Conservation (phyloP, 2,888 invertebrate genomes). For the Synergus itoensis region DNA sequence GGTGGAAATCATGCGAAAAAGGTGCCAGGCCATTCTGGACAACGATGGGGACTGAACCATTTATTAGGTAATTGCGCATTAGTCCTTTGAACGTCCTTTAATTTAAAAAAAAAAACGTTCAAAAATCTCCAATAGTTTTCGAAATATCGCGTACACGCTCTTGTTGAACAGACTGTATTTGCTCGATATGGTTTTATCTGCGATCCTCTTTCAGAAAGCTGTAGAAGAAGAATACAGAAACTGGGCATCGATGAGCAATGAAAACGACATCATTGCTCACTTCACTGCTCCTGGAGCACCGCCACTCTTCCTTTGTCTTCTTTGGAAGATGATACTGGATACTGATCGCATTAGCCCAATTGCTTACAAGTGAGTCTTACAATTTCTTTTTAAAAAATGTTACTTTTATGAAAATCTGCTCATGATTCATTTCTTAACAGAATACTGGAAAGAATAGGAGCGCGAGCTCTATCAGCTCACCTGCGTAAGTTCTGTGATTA, state of each 20-base stretch:
- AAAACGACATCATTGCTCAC: conserved; percentile 96
- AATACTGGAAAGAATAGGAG: conserved; percentile 95
- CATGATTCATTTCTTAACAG: conserved; percentile 76
- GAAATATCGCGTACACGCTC: too few species aligned
- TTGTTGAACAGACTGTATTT: too few species aligned
- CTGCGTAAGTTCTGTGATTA: conserved; percentile 97
- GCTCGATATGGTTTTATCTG: background rate
- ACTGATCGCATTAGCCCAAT: conserved; percentile 95
- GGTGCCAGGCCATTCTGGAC: too few species aligned
- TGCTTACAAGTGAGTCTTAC: conserved; percentile 91
- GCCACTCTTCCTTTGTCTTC: conserved; percentile 92
- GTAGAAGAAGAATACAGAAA: conserved; percentile 97
- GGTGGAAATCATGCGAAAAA: too few species aligned
- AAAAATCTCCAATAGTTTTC: too few species aligned
- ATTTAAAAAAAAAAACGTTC: too few species aligned
- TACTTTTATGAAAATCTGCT: background rate
- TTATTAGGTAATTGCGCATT: too few species aligned
- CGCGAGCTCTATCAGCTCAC: conserved; percentile 93
- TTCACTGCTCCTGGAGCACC: conserved; percentile 97
- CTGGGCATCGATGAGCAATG: conserved; percentile 98
- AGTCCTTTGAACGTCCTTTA: too few species aligned
- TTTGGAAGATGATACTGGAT: conserved; percentile 98
- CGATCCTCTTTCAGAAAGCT: conserved; percentile 81
- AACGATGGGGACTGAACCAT: too few species aligned
- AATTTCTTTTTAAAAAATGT: too few species aligned